Percentiles rank a stretch among this genome's conserved stretches.
phyloP scores from a whole-genome alignment of 2,888 invertebrate species.

The Arctia plantaginis region DNA sequence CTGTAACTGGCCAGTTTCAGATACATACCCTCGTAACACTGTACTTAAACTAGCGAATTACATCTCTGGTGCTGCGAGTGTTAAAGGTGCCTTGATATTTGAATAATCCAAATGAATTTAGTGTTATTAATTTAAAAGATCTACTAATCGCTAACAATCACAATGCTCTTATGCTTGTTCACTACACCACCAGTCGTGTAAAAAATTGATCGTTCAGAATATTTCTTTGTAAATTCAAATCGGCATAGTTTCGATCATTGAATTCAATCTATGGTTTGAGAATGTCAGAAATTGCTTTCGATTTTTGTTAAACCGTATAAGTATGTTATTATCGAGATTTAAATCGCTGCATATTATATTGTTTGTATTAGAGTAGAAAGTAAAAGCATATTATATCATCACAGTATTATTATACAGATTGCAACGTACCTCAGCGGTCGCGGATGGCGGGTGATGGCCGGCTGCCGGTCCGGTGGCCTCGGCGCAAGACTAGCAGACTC shows the following conservation, averaged over 20 bases:
- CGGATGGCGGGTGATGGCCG: slow-evolving; percentile 93
- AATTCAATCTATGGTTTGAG: not conserved
- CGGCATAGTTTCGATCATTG: not conserved
- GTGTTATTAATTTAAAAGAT: too few relatives aligned
- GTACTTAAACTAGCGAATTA: not conserved
- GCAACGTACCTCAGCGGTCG: slow-evolving; percentile 90
- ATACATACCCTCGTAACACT: too few relatives aligned
- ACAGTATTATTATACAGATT: slow-evolving; percentile 72
- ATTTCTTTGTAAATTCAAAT: not conserved
- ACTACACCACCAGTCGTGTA: too few relatives aligned
- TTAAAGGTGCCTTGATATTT: too few relatives aligned
- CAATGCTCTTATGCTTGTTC: too few relatives aligned
- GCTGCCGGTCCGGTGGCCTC: slow-evolving; percentile 88
- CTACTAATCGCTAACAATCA: too few relatives aligned
- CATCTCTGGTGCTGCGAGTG: too few relatives aligned
- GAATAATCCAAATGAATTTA: too few relatives aligned
- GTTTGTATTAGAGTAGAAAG: not conserved
- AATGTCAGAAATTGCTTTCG: not conserved
- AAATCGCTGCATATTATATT: not conserved
- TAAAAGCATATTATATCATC: not conserved
- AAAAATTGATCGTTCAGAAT: too few relatives aligned
- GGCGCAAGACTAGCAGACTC: slow-evolving; percentile 87
- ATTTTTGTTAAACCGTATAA: not conserved
- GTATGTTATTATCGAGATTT: not conserved
- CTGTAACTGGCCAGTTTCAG: too few relatives aligned